Evolutionary conservation across 2,888 invertebrate genomes (phyloP).

Genomic region (Philonicus albiceps): DNA sequence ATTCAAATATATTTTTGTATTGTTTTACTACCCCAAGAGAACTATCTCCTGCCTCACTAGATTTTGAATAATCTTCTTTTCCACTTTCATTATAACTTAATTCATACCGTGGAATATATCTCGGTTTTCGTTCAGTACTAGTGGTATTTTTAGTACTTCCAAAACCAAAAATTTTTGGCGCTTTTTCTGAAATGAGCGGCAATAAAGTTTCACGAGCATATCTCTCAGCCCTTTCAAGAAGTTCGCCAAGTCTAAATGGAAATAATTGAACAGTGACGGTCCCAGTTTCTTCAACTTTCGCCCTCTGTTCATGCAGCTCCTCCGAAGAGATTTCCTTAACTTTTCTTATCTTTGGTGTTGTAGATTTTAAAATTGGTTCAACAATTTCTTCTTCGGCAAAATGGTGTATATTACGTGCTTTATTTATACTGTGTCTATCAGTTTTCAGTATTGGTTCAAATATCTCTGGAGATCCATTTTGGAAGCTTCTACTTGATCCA

Average conservation of each 20-base stretch:
- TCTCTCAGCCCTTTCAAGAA: conserved; percentile 82
- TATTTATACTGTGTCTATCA: conserved; percentile 52
- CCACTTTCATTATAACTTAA: conserved; percentile 34
- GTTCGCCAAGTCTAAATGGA: conserved; percentile 78
- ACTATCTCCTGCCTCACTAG: conserved; percentile 39
- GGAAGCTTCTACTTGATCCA: conserved; percentile 60
- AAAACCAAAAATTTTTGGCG: conserved; percentile 75
- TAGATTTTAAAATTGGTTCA: conserved; percentile 76
- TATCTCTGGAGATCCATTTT: conserved; percentile 59
- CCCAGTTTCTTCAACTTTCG: conserved; percentile 47
- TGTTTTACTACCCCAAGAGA: conserved; percentile 49
- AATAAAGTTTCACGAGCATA: conserved; percentile 81
- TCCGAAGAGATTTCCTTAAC: conserved; percentile 60
- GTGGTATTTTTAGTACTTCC: conserved; percentile 62
- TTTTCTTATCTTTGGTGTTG: conserved; percentile 67
- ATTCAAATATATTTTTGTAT: conserved; percentile 58
- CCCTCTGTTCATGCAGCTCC: conserved; percentile 58
- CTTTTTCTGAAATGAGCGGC: conserved; percentile 80
- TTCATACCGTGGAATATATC: conserved; percentile 71
- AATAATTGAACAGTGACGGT: conserved; percentile 76
- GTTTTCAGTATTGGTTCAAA: conserved; percentile 67
- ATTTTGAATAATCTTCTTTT: neutral
- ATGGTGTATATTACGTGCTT: conserved; percentile 56
- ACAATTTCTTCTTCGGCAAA: conserved; percentile 69
- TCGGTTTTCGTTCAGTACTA: conserved; percentile 63